Evolutionary conservation across 2,888 invertebrate genomes (phyloP).

Genomic region (Mythimna pallens): DNA sequence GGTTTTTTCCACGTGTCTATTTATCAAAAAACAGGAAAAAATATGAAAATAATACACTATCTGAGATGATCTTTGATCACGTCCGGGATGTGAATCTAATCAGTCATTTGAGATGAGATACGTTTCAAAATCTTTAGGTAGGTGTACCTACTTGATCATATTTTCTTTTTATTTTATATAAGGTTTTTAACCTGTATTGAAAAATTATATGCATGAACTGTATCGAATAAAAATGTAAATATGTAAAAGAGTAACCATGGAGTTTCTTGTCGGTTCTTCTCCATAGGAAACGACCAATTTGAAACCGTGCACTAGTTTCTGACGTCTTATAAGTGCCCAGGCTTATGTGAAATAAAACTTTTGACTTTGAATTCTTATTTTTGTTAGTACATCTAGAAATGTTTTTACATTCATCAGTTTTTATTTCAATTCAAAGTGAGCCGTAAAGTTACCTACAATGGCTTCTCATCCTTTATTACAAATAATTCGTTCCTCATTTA

Average conservation of each 20-base stretch:
- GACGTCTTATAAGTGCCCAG: no score
- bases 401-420: not conserved
- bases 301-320: no score
- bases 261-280: no score
- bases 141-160: not conserved
- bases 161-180: not conserved
- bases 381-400: not conserved
- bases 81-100: slow-evolving; percentile 2
- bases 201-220: not conserved
- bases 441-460: no score
- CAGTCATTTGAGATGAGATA: slow-evolving; percentile 22
- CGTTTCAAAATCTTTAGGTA: not conserved
- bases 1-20: slow-evolving; percentile 24
- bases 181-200: not conserved
- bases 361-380: not conserved
- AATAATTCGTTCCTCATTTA: not conserved
- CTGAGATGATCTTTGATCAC: slow-evolving; percentile 2
- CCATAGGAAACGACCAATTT: no score
- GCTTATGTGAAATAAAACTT: no score
- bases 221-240: no score
- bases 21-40: slow-evolving; percentile 12
- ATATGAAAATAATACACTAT: slow-evolving; percentile 18
- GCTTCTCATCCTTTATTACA: not conserved
- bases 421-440: not conserved
- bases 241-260: no score